Base-by-base conservation (phyloP, 2,888 invertebrate species). In the Timema cristinae region DNA sequence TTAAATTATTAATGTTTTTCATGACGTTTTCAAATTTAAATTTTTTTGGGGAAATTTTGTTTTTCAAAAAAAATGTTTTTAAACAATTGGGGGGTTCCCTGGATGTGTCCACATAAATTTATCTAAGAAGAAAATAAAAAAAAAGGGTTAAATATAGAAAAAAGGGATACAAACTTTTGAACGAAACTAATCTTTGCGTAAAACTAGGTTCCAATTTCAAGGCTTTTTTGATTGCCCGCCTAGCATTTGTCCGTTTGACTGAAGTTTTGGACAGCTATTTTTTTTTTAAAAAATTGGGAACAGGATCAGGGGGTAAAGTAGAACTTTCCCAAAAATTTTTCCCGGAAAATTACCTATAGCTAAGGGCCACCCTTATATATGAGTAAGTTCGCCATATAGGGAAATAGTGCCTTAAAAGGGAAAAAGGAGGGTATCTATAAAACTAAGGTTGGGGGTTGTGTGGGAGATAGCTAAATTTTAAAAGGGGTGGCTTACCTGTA, bases 51-150 rank as follows among this genome's bases (percentile, higher is more conserved):
- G 56, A 56, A 56, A n/a, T n/a, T 6, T 56, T 7, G 6, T 15
- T 56, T 56, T 16, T n/a, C n/a, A n/a, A n/a, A n/a, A n/a, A 56
- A 16, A 8, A 8, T n/a, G n/a, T n/a, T n/a, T n/a, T 56, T 7
- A 56, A 56, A 56, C 56, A 56, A 56, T 56, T 56, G 56, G 6
- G n/a, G 8, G 56, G 56, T 56, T 56, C 15, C 56, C 56, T 56
- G 56, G 16, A 56, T 56, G 56, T 15, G 6, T 16, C 6, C 56
- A 56, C 8, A 56, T 6, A 56, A 15, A 15, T 8, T 16, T 56
- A 5, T 56, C n/a, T n/a, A n/a, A n/a, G n/a, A 7, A 56, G 56
- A n/a, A 56, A 56, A 16, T 15, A 8, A 56, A 56, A 56, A 56
- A 56, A 56, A 56, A 15, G 8, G 8, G n/a, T n/a, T 8, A 7